Evolutionary conservation across 1,140 invertebrate species (phyloP).

Genomic region (Papilio polyxenes): DNA sequence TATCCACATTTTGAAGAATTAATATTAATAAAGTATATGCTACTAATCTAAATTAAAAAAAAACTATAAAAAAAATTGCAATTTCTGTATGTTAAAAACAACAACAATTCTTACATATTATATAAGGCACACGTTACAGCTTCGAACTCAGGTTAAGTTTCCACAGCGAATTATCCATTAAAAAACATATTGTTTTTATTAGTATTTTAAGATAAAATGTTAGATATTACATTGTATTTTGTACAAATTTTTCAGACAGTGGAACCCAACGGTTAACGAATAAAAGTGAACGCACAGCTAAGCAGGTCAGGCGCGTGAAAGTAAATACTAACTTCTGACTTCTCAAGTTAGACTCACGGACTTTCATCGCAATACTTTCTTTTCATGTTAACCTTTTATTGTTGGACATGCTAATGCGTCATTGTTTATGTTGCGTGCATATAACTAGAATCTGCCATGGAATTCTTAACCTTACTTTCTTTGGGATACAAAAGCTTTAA

Average conservation of each 20-base stretch:
- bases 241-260: neutral
- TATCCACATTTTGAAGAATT: neutral
- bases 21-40: too few relatives aligned
- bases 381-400: slow-evolving; percentile 32
- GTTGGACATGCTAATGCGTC: slow-evolving; percentile 31
- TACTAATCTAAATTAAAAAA: too few relatives aligned
- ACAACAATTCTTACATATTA: too few relatives aligned
- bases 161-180: neutral
- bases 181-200: too few relatives aligned
- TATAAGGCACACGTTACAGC: neutral
- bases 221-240: neutral
- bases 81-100: too few relatives aligned
- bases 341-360: slow-evolving; percentile 1
- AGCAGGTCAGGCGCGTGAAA: neutral
- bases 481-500: slow-evolving; percentile 17
- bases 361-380: slow-evolving; percentile 33
- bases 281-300: neutral
- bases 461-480: slow-evolving; percentile 35
- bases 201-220: neutral
- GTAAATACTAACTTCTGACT: neutral
- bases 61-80: too few relatives aligned
- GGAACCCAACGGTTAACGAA: neutral
- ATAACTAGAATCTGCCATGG: neutral
- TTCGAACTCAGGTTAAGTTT: neutral
- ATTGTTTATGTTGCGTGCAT: slow-evolving; percentile 29